Conservation (phyloP, 1,140 invertebrate genomes). For the Nixonia krombeini region DNA sequence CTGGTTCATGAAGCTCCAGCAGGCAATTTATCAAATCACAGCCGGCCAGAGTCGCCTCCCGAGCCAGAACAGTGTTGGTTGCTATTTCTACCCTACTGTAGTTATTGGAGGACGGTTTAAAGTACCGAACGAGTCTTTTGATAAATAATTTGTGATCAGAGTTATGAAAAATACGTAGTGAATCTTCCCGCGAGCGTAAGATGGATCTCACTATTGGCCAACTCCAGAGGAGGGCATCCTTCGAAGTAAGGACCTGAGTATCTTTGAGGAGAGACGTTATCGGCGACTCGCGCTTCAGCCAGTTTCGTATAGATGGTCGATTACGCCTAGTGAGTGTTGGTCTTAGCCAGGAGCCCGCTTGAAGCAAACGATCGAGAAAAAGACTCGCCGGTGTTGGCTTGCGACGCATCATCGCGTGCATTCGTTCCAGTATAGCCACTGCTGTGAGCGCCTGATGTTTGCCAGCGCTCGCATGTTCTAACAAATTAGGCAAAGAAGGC, state of each 20-base stretch:
- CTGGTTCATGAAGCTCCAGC: slow-evolving; percentile 71
- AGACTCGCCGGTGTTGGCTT: slow-evolving; percentile 84
- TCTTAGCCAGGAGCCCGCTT: slow-evolving; percentile 61
- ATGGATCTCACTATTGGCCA: slow-evolving; percentile 77
- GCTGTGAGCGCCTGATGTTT: slow-evolving; percentile 85
- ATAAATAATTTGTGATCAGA: slow-evolving; percentile 85
- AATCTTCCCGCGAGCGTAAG: slow-evolving; percentile 66
- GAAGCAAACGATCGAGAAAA: slow-evolving; percentile 87
- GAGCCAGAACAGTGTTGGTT: slow-evolving; percentile 70
- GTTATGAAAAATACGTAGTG: slow-evolving; percentile 70
- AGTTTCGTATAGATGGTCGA: slow-evolving; percentile 55
- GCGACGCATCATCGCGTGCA: slow-evolving; percentile 85
- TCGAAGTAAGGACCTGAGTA: slow-evolving; percentile 74
- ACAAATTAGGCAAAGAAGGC: slow-evolving; percentile 84
- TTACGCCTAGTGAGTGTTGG: slow-evolving; percentile 56
- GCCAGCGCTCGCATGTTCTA: slow-evolving; percentile 83
- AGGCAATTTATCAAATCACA: slow-evolving; percentile 86
- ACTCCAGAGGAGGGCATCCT: slow-evolving; percentile 75
- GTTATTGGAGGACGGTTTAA: slow-evolving; percentile 88
- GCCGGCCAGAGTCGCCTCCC: slow-evolving; percentile 80
- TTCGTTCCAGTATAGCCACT: slow-evolving; percentile 81
- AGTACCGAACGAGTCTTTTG: slow-evolving; percentile 86
- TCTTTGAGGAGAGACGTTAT: slow-evolving; percentile 73
- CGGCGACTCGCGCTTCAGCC: slow-evolving; percentile 63
- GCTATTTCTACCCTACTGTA: slow-evolving; percentile 82